These are phyloP conservation scores for Xestobium rufovillosum DNA, from an alignment of 2,888 invertebrate species.

Conservation along the genomic window DNA sequence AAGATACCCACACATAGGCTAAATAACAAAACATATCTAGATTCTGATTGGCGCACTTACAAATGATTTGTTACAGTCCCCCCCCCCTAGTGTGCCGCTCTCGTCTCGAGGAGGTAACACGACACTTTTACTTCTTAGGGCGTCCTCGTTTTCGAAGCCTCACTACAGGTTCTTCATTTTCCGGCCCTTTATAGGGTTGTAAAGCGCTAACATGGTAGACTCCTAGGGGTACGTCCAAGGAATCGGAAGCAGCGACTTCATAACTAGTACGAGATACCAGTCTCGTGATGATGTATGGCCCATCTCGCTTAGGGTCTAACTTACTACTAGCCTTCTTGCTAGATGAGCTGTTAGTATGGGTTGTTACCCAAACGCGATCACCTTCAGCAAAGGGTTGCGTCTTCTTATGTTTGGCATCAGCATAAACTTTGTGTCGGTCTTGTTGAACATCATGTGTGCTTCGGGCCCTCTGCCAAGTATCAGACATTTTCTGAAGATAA, in stretches of 20 bases:
- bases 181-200: conserved; percentile 7
- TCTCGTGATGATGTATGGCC: conserved; percentile 4
- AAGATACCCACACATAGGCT: too few species aligned
- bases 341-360: neutral
- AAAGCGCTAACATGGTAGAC: too few species aligned
- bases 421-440: conserved; percentile 3
- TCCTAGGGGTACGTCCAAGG: conserved; percentile 10
- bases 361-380: conserved; percentile 4
- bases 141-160: conserved; percentile 30
- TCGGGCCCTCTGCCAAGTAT: too few species aligned
- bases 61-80: conserved; percentile 25
- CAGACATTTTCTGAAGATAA: too few species aligned
- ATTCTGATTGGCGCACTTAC: too few species aligned
- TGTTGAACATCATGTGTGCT: conserved; percentile 7
- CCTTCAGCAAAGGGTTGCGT: neutral
- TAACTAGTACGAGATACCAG: conserved; percentile 3
- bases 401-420: neutral
- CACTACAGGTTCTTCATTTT: conserved; percentile 46
- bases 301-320: conserved; percentile 6
- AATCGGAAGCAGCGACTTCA: conserved; percentile 3
- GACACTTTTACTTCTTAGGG: conserved; percentile 9
- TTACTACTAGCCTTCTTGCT: neutral
- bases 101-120: conserved; percentile 10
- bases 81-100: conserved; percentile 24
- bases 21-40: too few species aligned